Percentiles rank a stretch among this genome's conserved stretches.
Evolutionary conservation across 2,113 vertebrate species (phyloP).

Genomic region (Xenopus borealis): DNA sequence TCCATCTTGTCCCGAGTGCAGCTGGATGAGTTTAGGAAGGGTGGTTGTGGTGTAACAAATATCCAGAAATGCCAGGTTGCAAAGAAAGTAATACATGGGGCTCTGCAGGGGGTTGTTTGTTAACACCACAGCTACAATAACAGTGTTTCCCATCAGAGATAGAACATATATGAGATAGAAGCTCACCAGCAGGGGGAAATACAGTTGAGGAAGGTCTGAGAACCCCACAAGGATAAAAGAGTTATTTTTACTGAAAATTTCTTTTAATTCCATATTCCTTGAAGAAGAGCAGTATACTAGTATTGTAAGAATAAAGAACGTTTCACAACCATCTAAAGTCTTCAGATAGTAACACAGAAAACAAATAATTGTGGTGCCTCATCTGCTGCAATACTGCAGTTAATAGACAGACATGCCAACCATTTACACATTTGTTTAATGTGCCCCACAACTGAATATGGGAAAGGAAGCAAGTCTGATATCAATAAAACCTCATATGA

Average conservation of each 20-base stretch:
- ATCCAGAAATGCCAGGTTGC: slow-evolving; percentile 1
- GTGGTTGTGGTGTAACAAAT: slow-evolving; percentile 12
- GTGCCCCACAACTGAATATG: no score
- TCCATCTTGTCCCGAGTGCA: not conserved
- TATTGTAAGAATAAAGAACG: no score
- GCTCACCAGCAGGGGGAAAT: not conserved
- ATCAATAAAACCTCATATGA: no score
- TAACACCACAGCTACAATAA: not conserved
- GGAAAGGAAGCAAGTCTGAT: no score
- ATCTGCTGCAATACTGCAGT: no score
- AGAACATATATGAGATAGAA: slow-evolving; percentile 5
- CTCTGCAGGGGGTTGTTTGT: not conserved
- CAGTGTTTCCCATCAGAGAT: slow-evolving; percentile 14
- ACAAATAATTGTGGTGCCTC: no score
- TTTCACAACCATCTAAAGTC: no score
- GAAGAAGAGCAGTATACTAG: no score
- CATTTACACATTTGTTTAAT: no score
- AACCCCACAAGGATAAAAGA: slow-evolving; percentile 12
- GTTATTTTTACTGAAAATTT: not conserved
- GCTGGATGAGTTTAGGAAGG: not conserved
- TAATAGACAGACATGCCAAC: no score
- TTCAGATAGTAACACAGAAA: no score
- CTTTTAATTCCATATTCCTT: not conserved
- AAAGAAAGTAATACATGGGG: slow-evolving; percentile 21
- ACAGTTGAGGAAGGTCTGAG: not conserved